phyloP scores from a whole-genome alignment of 2,797 vertebrate species.

The Tamandua tetradactyla region DNA sequence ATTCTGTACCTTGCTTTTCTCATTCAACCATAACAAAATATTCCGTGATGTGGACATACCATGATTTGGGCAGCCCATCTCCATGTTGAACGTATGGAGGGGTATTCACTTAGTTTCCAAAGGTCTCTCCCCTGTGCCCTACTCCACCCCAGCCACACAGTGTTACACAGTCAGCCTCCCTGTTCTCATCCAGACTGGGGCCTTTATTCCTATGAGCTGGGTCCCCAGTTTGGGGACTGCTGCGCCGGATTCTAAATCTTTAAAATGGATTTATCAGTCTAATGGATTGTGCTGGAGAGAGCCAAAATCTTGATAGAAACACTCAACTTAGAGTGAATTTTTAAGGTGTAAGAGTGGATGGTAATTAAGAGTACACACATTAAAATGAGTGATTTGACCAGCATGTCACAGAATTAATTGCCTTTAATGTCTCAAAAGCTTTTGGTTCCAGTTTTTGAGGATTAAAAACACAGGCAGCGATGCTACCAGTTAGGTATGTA shows the following conservation, averaged over 20 bases:
- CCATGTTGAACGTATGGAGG: neutral
- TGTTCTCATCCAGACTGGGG: neutral
- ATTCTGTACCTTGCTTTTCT: neutral
- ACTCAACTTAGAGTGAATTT: slow-evolving; percentile 50
- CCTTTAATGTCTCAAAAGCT: slow-evolving; percentile 38
- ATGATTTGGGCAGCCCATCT: fast-evolving
- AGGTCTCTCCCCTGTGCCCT: neutral
- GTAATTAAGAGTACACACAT: slow-evolving; percentile 59
- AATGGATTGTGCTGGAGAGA: slow-evolving; percentile 56
- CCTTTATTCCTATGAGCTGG: slow-evolving; percentile 40
- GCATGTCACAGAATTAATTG: slow-evolving; percentile 46
- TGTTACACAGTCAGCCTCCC: neutral
- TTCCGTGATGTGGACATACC: neutral
- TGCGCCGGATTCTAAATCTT: slow-evolving; percentile 48
- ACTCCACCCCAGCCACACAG: neutral
- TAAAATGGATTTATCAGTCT: slow-evolving; percentile 64
- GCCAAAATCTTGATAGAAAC: slow-evolving; percentile 67
- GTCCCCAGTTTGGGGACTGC: slow-evolving; percentile 55
- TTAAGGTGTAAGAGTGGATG: slow-evolving; percentile 48
- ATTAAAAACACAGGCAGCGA: neutral
- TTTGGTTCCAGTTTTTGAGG: slow-evolving; percentile 6
- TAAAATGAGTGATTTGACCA: slow-evolving; percentile 56
- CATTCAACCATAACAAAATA: fast-evolving
- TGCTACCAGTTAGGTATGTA: neutral
- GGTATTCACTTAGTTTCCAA: neutral